Conservation (phyloP, 2,797 vertebrate species). For the Acipenser transmontanus region DNA sequence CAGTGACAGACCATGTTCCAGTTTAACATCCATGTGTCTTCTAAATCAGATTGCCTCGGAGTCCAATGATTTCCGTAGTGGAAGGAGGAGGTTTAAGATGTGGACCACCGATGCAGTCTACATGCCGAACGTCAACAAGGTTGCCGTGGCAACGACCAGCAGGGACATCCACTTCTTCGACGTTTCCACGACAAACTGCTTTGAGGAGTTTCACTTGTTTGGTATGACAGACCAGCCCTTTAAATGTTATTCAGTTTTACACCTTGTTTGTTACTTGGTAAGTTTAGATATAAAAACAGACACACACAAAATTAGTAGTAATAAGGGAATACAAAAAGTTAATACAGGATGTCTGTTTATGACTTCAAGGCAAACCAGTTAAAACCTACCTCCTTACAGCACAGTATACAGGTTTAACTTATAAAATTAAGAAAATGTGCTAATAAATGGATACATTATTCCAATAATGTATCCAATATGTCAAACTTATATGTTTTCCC, state of each 20-base stretch:
- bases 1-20: not conserved
- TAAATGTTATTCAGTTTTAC: not conserved
- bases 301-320: not conserved
- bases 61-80: slow-evolving; percentile 30
- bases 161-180: slow-evolving; percentile 43
- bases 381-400: too few species aligned
- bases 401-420: too few species aligned
- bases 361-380: too few species aligned
- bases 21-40: not conserved
- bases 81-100: slow-evolving; percentile 32
- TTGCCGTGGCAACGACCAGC: slow-evolving; percentile 44
- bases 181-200: slow-evolving; percentile 20
- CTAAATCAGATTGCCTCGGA: slow-evolving; percentile 28
- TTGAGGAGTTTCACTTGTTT: slow-evolving; percentile 41
- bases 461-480: too few species aligned
- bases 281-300: too few species aligned
- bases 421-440: too few species aligned
- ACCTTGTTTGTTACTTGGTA: too few species aligned
- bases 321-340: not conserved
- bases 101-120: slow-evolving; percentile 42
- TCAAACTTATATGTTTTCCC: not conserved
- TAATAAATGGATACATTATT: too few species aligned
- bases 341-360: too few species aligned
- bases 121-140: slow-evolving; percentile 32
- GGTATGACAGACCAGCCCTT: slow-evolving; percentile 17